Percentiles rank a stretch among this genome's conserved stretches.
Conservation (phyloP, 2,888 invertebrate species). For the Chesias legatella region DNA sequence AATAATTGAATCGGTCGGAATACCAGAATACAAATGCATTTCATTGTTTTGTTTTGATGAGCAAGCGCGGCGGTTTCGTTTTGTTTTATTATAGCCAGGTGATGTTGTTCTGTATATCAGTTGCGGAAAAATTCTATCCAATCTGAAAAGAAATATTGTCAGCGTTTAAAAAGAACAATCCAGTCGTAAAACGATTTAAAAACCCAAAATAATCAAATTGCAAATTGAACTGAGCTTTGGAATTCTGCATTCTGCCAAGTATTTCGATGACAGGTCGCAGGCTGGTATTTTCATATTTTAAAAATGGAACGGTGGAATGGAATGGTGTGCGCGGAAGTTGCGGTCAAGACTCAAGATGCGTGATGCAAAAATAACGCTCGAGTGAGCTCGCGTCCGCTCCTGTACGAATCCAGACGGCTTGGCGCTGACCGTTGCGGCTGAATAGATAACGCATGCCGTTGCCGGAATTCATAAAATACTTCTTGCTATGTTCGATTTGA, state of each 20-base stretch:
- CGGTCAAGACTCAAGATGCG: constrained; percentile 39
- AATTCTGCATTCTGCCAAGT: constrained; percentile 24
- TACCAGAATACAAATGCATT: constrained; percentile 1
- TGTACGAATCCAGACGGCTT: constrained; percentile 9
- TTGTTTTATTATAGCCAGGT: constrained; percentile 11
- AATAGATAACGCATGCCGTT: constrained; percentile 7
- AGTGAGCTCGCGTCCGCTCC: constrained; percentile 8
- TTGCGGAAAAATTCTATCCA: constrained; percentile 7
- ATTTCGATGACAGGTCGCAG: constrained; percentile 9
- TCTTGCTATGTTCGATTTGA: too few species aligned
- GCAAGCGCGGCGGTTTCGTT: neutral
- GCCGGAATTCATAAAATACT: constrained; percentile 1
- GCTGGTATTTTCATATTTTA: neutral
- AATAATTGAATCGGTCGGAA: constrained; percentile 10
- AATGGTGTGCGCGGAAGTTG: constrained; percentile 15
- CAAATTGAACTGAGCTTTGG: constrained; percentile 13
- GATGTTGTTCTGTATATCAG: neutral
- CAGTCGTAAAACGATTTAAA: constrained; percentile 19
- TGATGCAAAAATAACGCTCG: constrained; percentile 26
- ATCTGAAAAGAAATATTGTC: constrained; percentile 17
- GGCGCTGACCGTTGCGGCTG: constrained; percentile 14
- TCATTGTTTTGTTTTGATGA: neutral
- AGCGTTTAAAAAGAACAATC: constrained; percentile 23
- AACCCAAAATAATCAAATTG: constrained; percentile 22
- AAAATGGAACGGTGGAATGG: constrained; percentile 11